phyloP scores from a whole-genome alignment of 2,113 vertebrate genomes.

The Microtus ochrogaster region DNA sequence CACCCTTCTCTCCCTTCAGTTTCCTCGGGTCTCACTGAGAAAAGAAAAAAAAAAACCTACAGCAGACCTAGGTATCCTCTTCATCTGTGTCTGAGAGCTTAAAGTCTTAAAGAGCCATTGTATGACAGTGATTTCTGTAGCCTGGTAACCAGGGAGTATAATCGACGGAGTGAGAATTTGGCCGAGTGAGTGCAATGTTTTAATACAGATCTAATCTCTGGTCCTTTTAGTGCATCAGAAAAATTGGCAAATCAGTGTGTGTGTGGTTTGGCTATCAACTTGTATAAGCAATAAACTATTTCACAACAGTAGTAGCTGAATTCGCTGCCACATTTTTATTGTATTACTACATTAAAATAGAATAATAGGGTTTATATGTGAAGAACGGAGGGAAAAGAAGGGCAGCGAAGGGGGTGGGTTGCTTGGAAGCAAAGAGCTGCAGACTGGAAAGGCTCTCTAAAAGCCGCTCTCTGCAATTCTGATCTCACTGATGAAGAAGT shows the following conservation, averaged over 20 bases:
- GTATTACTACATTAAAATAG: not conserved
- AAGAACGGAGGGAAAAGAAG: not conserved
- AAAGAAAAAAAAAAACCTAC: not conserved
- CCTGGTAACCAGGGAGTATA: not conserved
- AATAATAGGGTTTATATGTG: not conserved
- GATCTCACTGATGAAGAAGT: not conserved
- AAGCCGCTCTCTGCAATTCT: not conserved
- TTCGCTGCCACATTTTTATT: not conserved
- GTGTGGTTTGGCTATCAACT: not conserved
- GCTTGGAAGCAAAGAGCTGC: not conserved
- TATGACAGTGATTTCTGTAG: not conserved
- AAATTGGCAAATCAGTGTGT: not conserved
- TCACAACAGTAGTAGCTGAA: conserved; percentile 8
- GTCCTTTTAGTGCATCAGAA: conserved; percentile 3
- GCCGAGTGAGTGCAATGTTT: not conserved
- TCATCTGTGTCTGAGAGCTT: not conserved
- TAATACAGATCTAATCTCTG: not conserved
- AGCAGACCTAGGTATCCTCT: not conserved
- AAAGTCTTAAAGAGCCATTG: not conserved
- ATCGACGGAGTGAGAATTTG: not conserved
- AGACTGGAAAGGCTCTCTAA: not conserved
- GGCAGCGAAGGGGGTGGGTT: not conserved
- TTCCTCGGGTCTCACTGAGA: not conserved
- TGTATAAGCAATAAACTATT: conserved; percentile 2
- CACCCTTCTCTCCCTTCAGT: not conserved